These are phyloP conservation scores for Orchesella flavescens DNA, from an alignment of 2,888 invertebrate species.

Conservation along the genomic window DNA sequence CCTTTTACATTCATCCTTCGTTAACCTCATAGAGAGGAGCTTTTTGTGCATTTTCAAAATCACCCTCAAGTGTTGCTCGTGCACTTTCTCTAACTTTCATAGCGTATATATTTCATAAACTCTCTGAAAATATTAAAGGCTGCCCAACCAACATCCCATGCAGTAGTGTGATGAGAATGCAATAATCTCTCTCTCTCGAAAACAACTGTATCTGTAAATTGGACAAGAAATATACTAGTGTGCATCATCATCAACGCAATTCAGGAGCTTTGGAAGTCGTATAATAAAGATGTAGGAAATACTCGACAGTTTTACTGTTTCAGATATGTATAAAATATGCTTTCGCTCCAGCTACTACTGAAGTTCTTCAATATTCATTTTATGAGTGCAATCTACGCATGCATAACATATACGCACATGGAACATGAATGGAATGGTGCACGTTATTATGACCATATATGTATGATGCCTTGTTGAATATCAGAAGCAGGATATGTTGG, in stretches of 20 bases:
- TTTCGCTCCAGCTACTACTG: too few relatives aligned
- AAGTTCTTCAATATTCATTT: slow-evolving; percentile 30
- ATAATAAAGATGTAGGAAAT: too few relatives aligned
- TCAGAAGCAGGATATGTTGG: too few relatives aligned
- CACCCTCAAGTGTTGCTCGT: neutral
- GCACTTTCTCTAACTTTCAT: neutral
- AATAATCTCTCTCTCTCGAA: neutral
- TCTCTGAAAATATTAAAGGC: neutral
- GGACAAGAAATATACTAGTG: neutral
- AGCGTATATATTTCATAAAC: neutral
- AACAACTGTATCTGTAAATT: neutral
- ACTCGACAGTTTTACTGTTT: too few relatives aligned
- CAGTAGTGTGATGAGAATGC: neutral
- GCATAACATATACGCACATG: slow-evolving; percentile 15
- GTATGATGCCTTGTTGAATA: too few relatives aligned
- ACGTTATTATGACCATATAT: too few relatives aligned
- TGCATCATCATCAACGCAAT: too few relatives aligned
- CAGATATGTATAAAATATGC: too few relatives aligned
- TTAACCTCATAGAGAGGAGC: slow-evolving; percentile 36
- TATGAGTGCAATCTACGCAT: slow-evolving; percentile 25
- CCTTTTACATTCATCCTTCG: slow-evolving; percentile 60
- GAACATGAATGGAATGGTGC: slow-evolving; percentile 8
- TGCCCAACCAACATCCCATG: neutral
- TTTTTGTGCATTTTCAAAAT: neutral
- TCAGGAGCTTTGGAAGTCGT: too few relatives aligned